phyloP scores from a whole-genome alignment of 2,113 vertebrate species.

The Sardina pilchardus region DNA sequence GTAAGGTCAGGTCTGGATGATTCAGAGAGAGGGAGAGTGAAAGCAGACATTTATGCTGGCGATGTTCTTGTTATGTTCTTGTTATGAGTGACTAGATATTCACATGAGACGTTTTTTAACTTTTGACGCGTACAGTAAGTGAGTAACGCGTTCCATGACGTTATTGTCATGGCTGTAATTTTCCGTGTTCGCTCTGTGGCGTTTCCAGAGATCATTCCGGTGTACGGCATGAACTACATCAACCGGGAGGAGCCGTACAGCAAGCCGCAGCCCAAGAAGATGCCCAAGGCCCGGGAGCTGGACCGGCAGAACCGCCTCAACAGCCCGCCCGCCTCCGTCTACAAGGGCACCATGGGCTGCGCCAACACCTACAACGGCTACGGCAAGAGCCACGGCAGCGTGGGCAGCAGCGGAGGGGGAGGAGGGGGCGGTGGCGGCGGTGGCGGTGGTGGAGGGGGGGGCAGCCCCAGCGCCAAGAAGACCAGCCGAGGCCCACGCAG shows the following conservation, averaged over 20 bases:
- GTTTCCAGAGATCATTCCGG: conserved; percentile 88
- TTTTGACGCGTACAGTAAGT: no score
- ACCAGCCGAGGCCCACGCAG: conserved; percentile 74
- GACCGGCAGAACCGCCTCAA: conserved; percentile 93
- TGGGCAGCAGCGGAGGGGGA: conserved; percentile 61
- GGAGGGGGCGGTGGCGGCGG: conserved; percentile 59
- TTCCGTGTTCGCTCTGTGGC: neutral
- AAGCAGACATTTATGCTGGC: no score
- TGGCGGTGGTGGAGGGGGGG: conserved; percentile 52
- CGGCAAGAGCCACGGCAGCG: conserved; percentile 51
- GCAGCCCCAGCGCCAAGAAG: conserved; percentile 73
- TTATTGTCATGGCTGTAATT: neutral
- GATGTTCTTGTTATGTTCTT: no score
- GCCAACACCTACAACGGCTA: conserved; percentile 85
- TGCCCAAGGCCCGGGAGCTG: conserved; percentile 86
- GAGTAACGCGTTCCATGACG: no score
- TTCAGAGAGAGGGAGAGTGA: no score
- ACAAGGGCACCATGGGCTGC: conserved; percentile 82
- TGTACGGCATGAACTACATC: conserved; percentile 94
- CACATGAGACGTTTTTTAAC: neutral
- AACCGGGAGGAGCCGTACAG: conserved; percentile 90
- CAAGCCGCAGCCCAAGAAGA: conserved; percentile 93
- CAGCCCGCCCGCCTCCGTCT: conserved; percentile 87
- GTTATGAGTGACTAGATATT: neutral
- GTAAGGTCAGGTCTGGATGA: no score